Base-by-base conservation (phyloP, 2,113 vertebrate genomes). In the Daboia siamensis region DNA sequence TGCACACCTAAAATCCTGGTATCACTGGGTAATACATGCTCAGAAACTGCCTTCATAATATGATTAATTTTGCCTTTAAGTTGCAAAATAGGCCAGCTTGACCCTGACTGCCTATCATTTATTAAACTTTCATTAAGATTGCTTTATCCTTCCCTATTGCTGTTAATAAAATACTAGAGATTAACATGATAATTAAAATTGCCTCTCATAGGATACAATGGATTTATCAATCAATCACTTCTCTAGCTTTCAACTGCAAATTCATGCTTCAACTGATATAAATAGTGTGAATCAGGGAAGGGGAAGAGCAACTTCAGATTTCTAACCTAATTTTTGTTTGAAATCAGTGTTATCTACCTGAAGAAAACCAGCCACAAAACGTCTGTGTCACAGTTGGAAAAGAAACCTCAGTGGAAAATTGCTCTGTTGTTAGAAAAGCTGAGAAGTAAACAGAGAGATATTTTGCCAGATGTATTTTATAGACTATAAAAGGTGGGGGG, bases 181-280 rank as follows among this genome's bases (percentile, higher is more conserved):
- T 39, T 69, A 93, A 92, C 85, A 57, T 20, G 86, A 93, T 95
- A 80, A 21, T 69, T 93, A 91, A 93, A 93, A 93, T 61, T 51
- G 20, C 88, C 86, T 24, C 0, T 0, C 52, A 6, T 74, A 13
- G 51, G 64, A 93, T 2, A 1, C 44, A 86, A 89, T 91, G 0
- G 2, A 88, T 90, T 44, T 93, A 94, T 88, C 9, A 89, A 20
- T 91, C 69, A 93, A 23, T 94, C 0, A 57, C 74, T 94, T 90
- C 33, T 46, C 94, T 90, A 5, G 5, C 21, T 92, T 88, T 92
- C 51, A 90, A 56, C 88, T 90, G 87, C 84, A 92, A 94, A 94
- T 56, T 39, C 90, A 90, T 24, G 94, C 52, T 74, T 92, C 57
- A 93, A 52, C 7, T 89, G 55, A 46, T 64, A 80, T 20, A 80